Evolutionary conservation across 2,888 invertebrate genomes (phyloP).

Genomic region (Euclidia mi): DNA sequence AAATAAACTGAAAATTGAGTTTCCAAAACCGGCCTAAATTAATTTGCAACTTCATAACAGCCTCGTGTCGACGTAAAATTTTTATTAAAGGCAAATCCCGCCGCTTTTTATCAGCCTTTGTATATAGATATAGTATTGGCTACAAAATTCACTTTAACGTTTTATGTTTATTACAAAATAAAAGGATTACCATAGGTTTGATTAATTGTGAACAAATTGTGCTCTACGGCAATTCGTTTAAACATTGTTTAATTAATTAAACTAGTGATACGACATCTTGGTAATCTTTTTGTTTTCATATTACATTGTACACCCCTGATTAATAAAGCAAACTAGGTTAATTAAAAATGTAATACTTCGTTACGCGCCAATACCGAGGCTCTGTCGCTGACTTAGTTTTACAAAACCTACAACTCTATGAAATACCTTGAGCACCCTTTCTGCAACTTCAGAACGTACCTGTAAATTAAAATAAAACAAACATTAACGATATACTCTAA

Average conservation of each 20-base stretch:
- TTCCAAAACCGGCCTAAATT: conserved; percentile 86
- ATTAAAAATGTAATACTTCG: too few relatives aligned
- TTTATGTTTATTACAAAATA: conserved; percentile 17
- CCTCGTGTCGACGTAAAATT: conserved; percentile 78
- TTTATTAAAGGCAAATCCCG: conserved; percentile 82
- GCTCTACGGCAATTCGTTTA: too few relatives aligned
- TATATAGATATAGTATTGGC: conserved; percentile 37
- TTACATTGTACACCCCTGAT: too few relatives aligned
- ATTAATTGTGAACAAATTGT: conserved; percentile 5
- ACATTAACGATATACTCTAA: not conserved
- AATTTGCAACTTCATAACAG: conserved; percentile 88
- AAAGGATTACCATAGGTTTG: conserved; percentile 1
- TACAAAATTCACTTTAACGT: conserved; percentile 19
- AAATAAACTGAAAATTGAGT: conserved; percentile 88
- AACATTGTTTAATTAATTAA: too few relatives aligned
- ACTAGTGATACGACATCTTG: too few relatives aligned
- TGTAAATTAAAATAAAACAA: conserved; percentile 10
- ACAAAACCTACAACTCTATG: not conserved
- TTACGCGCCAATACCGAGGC: too few relatives aligned
- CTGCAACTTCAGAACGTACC: conserved; percentile 9
- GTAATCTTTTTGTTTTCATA: too few relatives aligned
- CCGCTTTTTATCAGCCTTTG: conserved; percentile 61
- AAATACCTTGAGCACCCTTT: not conserved
- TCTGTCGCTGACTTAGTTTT: too few relatives aligned
- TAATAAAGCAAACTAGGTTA: too few relatives aligned